phyloP scores from a whole-genome alignment of 2,888 invertebrate species.

The Entomobrya proxima region DNA sequence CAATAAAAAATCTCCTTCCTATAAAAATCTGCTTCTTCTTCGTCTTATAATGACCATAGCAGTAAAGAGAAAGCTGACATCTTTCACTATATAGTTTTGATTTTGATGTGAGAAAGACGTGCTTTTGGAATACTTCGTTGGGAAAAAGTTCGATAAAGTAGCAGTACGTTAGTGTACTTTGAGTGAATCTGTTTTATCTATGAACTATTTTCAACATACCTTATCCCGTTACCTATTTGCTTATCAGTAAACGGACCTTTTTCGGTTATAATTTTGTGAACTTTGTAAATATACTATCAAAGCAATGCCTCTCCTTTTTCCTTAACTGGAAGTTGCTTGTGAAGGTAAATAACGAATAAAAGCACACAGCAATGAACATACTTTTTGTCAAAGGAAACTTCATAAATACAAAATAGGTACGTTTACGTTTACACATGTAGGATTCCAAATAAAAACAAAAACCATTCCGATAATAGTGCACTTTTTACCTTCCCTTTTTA shows the following conservation, averaged over 20 bases:
- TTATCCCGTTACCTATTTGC: background rate
- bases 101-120: background rate
- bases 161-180: background rate
- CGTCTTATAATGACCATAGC: background rate
- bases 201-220: background rate
- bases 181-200: no score
- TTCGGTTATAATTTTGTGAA: background rate
- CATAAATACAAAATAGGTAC: background rate
- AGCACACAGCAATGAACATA: background rate
- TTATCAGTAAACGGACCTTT: background rate
- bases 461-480: no score
- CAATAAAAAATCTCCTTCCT: no score
- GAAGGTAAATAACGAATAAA: background rate
- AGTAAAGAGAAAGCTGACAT: background rate
- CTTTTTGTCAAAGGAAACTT: constrained; percentile 10
- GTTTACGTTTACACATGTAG: no score
- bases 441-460: no score
- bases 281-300: background rate
- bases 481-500: no score
- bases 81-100: background rate
- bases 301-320: background rate
- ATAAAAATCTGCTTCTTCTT: no score
- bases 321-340: background rate
- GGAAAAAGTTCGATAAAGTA: background rate
- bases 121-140: background rate